Percentiles rank a stretch among this genome's conserved stretches.
phyloP scores from a whole-genome alignment of 1,140 invertebrate species.

The Ostrea edulis region DNA sequence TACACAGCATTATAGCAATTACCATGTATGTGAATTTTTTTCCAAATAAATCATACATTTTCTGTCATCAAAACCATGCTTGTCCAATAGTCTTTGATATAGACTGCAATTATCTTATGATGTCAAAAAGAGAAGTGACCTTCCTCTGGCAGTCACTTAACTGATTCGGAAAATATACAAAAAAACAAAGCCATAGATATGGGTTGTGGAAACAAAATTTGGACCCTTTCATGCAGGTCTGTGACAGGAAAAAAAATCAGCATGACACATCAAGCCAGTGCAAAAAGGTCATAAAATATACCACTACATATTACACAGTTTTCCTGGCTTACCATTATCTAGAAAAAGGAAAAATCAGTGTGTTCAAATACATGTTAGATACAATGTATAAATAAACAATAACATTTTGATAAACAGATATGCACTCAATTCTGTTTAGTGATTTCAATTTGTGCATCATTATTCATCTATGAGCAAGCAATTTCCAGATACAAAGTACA shows the following conservation, averaged over 20 bases:
- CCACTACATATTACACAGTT: conserved; percentile 13
- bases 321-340: conserved; percentile 31
- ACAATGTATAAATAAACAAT: neutral
- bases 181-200: neutral
- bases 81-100: too few species aligned
- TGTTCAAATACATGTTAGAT: conserved; percentile 3
- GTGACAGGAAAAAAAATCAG: neutral
- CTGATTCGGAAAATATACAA: too few species aligned
- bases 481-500: neutral
- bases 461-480: neutral
- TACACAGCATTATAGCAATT: too few species aligned
- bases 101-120: too few species aligned
- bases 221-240: conserved; percentile 11
- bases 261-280: conserved; percentile 30
- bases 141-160: too few species aligned
- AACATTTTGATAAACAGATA: neutral
- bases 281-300: conserved; percentile 36
- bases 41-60: too few species aligned
- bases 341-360: conserved; percentile 34
- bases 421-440: neutral
- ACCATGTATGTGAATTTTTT: too few species aligned
- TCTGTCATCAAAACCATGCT: too few species aligned
- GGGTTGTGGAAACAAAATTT: neutral
- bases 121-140: too few species aligned
- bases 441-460: neutral